phyloP scores from a whole-genome alignment of 2,113 vertebrate genomes.

The Corynorhinus townsendii region DNA sequence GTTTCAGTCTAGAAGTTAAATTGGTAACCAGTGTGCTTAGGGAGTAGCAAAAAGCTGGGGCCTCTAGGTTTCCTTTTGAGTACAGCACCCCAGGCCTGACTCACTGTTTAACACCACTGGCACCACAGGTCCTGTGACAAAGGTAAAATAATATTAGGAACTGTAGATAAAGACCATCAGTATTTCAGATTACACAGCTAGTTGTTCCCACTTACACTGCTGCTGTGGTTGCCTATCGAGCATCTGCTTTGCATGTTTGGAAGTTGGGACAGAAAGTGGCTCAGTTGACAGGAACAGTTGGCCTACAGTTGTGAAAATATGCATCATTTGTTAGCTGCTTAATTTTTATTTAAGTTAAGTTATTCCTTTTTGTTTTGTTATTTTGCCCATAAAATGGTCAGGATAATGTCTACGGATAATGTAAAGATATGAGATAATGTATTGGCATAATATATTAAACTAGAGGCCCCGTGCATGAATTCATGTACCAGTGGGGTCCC shows the following conservation, averaged over 20 bases:
- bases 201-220: background rate
- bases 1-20: background rate
- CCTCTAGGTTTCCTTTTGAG: background rate
- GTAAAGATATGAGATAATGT: background rate
- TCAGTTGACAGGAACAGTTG: background rate
- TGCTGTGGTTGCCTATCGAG: background rate
- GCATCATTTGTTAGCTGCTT: background rate
- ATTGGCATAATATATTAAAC: background rate
- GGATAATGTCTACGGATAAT: background rate
- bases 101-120: background rate
- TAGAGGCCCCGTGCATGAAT: too few species aligned
- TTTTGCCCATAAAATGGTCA: background rate
- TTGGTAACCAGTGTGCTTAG: background rate
- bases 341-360: too few species aligned
- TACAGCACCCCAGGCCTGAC: background rate
- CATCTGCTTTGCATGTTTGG: background rate
- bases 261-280: background rate
- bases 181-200: background rate
- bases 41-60: background rate
- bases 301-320: background rate
- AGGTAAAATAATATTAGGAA: background rate
- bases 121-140: background rate
- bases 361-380: background rate
- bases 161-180: background rate
- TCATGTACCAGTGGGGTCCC: too few species aligned